Conservation (phyloP, 2,113 vertebrate genomes). For the Corythoichthys intestinalis region DNA sequence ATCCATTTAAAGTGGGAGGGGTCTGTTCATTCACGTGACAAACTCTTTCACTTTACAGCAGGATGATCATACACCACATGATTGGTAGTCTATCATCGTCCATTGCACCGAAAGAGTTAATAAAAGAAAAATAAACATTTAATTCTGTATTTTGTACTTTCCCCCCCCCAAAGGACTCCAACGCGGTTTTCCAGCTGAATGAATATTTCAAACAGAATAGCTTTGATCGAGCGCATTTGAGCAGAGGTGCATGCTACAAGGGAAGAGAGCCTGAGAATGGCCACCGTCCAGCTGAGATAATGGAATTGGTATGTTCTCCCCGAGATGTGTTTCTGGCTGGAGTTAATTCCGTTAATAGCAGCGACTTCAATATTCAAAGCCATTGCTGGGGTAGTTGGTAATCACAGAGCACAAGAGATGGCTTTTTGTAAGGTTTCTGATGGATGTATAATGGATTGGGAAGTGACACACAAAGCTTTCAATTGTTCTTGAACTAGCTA, state of each 20-base stretch:
- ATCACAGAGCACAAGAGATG: conserved; percentile 45
- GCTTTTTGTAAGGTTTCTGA: conserved; percentile 56
- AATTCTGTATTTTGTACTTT: conserved; percentile 53
- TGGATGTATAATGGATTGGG: conserved; percentile 73
- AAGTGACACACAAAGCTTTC: conserved; percentile 61
- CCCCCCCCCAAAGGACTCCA: conserved; percentile 49
- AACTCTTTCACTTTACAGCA: too few relatives aligned
- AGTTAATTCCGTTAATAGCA: conserved; percentile 80
- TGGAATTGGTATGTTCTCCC: conserved; percentile 79
- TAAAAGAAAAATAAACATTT: conserved; percentile 46
- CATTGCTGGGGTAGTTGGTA: conserved; percentile 40
- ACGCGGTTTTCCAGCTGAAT: conserved; percentile 60
- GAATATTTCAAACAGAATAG: conserved; percentile 73
- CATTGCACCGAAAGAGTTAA: neutral
- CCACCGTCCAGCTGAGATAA: conserved; percentile 76
- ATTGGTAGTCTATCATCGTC: too few relatives aligned
- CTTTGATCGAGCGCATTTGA: conserved; percentile 66
- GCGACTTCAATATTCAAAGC: conserved; percentile 59
- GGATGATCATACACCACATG: too few relatives aligned
- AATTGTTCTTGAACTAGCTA: conserved; percentile 69
- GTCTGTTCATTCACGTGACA: too few relatives aligned
- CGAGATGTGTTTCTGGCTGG: conserved; percentile 70
- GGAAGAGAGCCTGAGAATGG: conserved; percentile 58
- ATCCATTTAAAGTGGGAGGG: too few relatives aligned
- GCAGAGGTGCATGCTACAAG: conserved; percentile 62